Base-by-base conservation (phyloP, 2,113 vertebrate species). In the Cyphomyrus discorhynchus region DNA sequence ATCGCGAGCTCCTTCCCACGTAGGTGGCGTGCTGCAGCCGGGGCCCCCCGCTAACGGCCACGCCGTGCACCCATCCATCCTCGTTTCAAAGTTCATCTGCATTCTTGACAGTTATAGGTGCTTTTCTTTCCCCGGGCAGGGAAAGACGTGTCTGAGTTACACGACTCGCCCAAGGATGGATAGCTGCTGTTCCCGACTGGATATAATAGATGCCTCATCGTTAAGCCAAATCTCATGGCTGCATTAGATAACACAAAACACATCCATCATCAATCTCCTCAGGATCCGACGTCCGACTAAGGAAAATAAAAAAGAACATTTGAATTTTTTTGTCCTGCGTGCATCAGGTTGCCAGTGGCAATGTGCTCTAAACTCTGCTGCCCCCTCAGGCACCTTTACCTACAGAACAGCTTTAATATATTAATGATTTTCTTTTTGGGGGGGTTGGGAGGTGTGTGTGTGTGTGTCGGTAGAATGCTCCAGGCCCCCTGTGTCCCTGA, bases 101-200 rank as follows among this genome's bases (percentile, higher is more conserved):
- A 95, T 95, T 93, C 94, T 92, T 93, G 92, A 94, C 93, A 94
- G 93, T 93, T 93, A 94, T 89, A 90, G 91, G 83, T 80, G 50
- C 62, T 66, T 86, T 86, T 92, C 31, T 80, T 80, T 91, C 90
- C 90, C 90, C 89, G 88, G 86, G 92, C 90, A 86, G 90, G 80
- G 77, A 91, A 53, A 90, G 92, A 95, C 94, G 94, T 90, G 93
- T 93, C 89, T 87, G 91, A 93, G 89, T 92, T 93, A 90, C 90
- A 93, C 89, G 91, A 93, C 93, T 95, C 93, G 93, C 94, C 94
- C 93, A 89, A 87, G 90, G 93, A 96, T 94, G 94, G 95, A 96
- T 95, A 95, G 93, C 92, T 94, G 93, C 90, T 94, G 94, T 95
- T 94, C 89, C 88, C 94, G 94, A 95, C 92, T 83, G 91, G 90